Percentiles rank a stretch among this genome's conserved stretches.
phyloP scores from a whole-genome alignment of 2,888 invertebrate species.

The Apodemia duryi region DNA sequence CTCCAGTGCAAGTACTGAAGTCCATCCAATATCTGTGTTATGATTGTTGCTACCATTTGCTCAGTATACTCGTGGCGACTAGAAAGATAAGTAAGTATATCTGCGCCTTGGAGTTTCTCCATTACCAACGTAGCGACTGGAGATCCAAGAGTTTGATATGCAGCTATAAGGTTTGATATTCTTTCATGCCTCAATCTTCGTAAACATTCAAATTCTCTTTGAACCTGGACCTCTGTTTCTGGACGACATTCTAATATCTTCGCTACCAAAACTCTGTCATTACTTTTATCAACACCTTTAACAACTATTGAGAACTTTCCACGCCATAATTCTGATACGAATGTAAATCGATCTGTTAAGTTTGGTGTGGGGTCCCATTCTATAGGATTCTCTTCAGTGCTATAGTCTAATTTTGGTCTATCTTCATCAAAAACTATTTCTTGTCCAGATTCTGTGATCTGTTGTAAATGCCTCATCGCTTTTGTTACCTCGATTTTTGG shows the following conservation, averaged over 20 bases:
- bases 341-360: conserved; percentile 87
- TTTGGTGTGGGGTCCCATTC: conserved; percentile 84
- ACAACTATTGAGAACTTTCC: conserved; percentile 93
- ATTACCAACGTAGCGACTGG: conserved; percentile 85
- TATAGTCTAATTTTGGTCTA: conserved; percentile 84
- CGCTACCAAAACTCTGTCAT: conserved; percentile 87
- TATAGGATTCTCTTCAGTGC: conserved; percentile 85
- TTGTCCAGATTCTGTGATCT: conserved; percentile 90
- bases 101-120: conserved; percentile 94
- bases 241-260: conserved; percentile 87
- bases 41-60: conserved; percentile 92
- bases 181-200: conserved; percentile 92
- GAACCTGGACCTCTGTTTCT: conserved; percentile 82
- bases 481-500: conserved; percentile 88
- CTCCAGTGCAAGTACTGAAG: conserved; percentile 97
- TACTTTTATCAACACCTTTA: conserved; percentile 86
- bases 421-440: conserved; percentile 82
- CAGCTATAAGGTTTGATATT: conserved; percentile 86
- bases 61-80: conserved; percentile 95
- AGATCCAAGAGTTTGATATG: conserved; percentile 83
- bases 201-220: conserved; percentile 91
- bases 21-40: conserved; percentile 92
- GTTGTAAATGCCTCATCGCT: conserved; percentile 91
- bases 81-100: conserved; percentile 92
- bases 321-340: conserved; percentile 90